These are phyloP conservation scores for Synodontis membranacea DNA, from an alignment of 2,113 vertebrate genomes.

Conservation along the genomic window DNA sequence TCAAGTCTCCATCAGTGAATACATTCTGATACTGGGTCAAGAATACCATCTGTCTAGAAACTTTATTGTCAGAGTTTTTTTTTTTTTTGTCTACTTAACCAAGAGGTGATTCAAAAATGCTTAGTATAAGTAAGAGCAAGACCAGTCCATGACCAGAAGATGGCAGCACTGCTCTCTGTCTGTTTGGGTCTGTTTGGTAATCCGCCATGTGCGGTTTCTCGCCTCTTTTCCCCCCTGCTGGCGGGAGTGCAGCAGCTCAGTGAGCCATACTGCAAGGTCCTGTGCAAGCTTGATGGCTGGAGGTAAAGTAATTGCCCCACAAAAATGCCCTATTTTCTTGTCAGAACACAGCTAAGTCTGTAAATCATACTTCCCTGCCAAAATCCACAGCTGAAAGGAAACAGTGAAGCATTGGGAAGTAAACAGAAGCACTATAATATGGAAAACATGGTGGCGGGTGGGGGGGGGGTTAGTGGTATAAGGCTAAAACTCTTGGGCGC, in stretches of 20 bases:
- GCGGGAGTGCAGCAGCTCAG: background rate
- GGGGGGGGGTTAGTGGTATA: background rate
- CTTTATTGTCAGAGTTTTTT: no score
- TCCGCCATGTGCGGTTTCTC: constrained; percentile 48
- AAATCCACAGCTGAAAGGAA: constrained; percentile 6
- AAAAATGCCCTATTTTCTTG: constrained; percentile 13
- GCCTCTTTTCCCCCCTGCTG: constrained; percentile 31
- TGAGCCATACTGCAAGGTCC: constrained; percentile 18
- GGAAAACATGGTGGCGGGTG: background rate
- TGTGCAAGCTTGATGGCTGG: constrained; percentile 10
- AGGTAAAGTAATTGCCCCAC: constrained; percentile 15
- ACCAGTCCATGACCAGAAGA: constrained; percentile 60
- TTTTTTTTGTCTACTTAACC: no score
- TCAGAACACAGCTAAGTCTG: constrained; percentile 5
- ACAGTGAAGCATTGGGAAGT: background rate
- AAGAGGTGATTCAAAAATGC: constrained; percentile 60
- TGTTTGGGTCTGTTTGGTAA: constrained; percentile 25
- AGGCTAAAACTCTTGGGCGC: background rate
- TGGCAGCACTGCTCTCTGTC: constrained; percentile 57
- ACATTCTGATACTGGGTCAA: no score
- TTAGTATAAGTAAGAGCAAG: constrained; percentile 29
- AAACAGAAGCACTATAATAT: constrained; percentile 3
- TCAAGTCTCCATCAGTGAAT: no score
- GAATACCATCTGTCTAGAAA: no score
- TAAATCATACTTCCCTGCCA: background rate